Evolutionary conservation across 1,140 invertebrate species (phyloP).

Genomic region (Acromyrmex charruanus): DNA sequence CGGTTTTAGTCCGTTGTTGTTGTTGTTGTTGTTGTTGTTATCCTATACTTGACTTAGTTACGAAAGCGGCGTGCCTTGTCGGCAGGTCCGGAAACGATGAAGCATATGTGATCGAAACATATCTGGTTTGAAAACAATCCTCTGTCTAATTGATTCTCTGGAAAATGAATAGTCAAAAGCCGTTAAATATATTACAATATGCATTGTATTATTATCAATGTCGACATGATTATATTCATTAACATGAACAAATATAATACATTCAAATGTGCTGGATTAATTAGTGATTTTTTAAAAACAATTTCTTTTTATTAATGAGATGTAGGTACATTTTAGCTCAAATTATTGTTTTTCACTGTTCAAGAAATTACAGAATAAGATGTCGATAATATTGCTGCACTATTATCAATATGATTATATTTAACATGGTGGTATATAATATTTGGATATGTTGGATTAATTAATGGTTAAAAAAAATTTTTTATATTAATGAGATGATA

Average conservation of each 20-base stretch:
- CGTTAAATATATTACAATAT: neutral
- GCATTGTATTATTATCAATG: neutral
- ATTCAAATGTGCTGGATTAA: neutral
- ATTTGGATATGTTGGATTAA: too few species aligned
- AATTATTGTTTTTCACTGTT: too few species aligned
- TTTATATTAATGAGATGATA: neutral
- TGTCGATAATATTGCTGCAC: too few species aligned
- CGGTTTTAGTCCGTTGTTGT: conserved; percentile 26
- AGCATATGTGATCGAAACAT: conserved; percentile 1
- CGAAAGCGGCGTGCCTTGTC: neutral
- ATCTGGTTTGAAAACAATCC: neutral
- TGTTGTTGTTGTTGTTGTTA: conserved; percentile 37
- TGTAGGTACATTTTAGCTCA: too few species aligned
- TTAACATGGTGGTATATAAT: too few species aligned
- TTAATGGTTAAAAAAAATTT: neutral
- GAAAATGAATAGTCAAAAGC: neutral
- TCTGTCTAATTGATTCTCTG: neutral
- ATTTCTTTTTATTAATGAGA: neutral
- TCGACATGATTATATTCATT: neutral
- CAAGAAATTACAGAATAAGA: too few species aligned
- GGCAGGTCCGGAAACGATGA: neutral
- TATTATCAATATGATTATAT: too few species aligned
- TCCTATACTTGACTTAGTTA: conserved; percentile 23
- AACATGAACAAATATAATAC: neutral
- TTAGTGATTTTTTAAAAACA: neutral